Evolutionary conservation across 2,888 invertebrate genomes (phyloP), one percentile per base, ranked within the genome.

Genomic region (Lithosia quadra): DNA sequence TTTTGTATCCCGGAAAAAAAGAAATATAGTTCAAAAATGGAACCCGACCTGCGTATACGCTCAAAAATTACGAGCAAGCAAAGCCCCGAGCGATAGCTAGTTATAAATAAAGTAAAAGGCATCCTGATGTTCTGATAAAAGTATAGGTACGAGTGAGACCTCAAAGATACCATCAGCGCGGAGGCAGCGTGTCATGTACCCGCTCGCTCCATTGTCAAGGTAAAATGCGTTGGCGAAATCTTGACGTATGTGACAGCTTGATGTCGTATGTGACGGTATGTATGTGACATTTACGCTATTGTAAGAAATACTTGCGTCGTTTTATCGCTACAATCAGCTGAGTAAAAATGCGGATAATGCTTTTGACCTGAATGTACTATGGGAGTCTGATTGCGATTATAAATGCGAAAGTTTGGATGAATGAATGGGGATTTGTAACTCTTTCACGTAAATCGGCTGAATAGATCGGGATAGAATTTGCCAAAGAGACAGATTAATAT

Each of bases 161-260:
- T 36, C 36, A 36, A 15, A 36, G 59, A 36, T 60, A 34, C 21
- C 22, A 60, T 60, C 28, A 28, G 28, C 28, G 21, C 28, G 21
- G 34, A 39, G 39, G 34, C 21, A 10, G 33, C 7, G n/a, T 21
- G 13, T 34, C n/a, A 59, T 58, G n/a, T 28, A 28, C 28, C 28
- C 28, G 28, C 28, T 5, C 5, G 28, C 5, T 28, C 28, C 59
- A 61, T 21, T 33, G 56, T 57, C 39, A 60, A 68, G 63, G 59
- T 39, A 22, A 60, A 36, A 33, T 68, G 60, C 56, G 56, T 60
- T 9, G 55, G 60, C 60, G 53, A 65, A 69, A 68, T 61, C 39
- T 67, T 15, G 15, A 22, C 43, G 43, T 34, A 21, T 5, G 21
- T 61, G 43, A 64, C 64, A 61, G 13, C 21, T 56, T 56, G 43